Conservation (phyloP, 2,888 invertebrate genomes). For the Mythimna lalbum region DNA sequence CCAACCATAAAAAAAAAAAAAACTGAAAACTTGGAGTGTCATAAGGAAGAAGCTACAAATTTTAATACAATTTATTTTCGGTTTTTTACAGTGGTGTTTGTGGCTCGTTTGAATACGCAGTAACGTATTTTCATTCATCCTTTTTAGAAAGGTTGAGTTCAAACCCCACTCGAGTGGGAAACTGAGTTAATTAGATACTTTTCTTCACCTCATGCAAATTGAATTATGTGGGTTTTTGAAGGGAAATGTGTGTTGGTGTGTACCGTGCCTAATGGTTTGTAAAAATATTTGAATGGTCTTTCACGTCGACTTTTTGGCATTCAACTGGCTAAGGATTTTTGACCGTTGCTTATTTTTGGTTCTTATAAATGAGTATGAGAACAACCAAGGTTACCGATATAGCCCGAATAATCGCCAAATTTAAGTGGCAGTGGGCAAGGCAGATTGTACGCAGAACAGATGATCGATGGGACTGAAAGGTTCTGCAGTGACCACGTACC, state of each 20-base stretch:
- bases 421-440: no score
- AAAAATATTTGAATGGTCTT: conserved; percentile 31
- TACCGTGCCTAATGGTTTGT: conserved; percentile 8
- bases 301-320: conserved; percentile 1
- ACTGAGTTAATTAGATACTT: conserved; percentile 60
- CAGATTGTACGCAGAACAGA: no score
- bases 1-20: no score
- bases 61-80: not conserved
- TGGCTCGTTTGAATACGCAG: not conserved
- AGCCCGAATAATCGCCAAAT: no score
- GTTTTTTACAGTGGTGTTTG: not conserved
- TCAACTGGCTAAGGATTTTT: conserved; percentile 6
- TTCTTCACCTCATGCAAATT: conserved; percentile 47
- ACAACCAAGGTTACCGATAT: no score
- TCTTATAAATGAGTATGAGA: not conserved
- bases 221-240: conserved; percentile 42
- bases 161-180: conserved; percentile 45
- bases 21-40: no score
- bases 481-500: no score
- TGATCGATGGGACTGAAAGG: no score
- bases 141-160: conserved; percentile 32
- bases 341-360: not conserved
- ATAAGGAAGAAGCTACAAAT: not conserved
- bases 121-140: conserved; percentile 44
- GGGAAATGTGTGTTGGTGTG: conserved; percentile 16